Percentiles rank a stretch among this genome's conserved stretches.
Evolutionary conservation across 1,140 invertebrate genomes (phyloP).

Genomic region (Octopus bimaculoides): DNA sequence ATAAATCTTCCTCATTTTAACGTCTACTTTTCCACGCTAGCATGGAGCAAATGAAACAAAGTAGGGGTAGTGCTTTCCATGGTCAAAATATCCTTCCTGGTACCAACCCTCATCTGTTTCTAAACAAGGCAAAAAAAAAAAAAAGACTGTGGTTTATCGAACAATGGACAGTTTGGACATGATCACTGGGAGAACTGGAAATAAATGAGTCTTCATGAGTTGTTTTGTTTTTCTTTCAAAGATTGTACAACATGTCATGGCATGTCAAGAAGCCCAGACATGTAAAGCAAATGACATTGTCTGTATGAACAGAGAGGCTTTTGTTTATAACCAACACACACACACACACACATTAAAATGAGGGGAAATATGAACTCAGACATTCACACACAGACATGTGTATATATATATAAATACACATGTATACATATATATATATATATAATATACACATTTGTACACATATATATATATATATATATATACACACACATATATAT

Average conservation of each 20-base stretch:
- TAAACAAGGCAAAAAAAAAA: too few species aligned
- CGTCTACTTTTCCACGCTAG: too few species aligned
- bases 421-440: neutral
- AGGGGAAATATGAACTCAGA: neutral
- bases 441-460: neutral
- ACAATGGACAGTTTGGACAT: too few species aligned
- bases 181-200: too few species aligned
- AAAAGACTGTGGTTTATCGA: too few species aligned
- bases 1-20: too few species aligned
- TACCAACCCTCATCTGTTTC: too few species aligned
- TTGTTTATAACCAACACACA: neutral
- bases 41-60: too few species aligned
- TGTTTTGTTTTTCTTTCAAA: too few species aligned
- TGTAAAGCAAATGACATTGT: neutral
- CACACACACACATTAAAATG: neutral
- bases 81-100: too few species aligned
- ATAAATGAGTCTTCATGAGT: too few species aligned
- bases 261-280: neutral
- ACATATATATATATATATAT: neutral
- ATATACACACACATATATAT: neutral
- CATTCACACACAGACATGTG: neutral
- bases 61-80: too few species aligned
- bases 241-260: neutral
- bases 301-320: neutral
- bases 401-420: neutral